phyloP scores from a whole-genome alignment of 2,888 invertebrate species.

The Aromia moschata region DNA sequence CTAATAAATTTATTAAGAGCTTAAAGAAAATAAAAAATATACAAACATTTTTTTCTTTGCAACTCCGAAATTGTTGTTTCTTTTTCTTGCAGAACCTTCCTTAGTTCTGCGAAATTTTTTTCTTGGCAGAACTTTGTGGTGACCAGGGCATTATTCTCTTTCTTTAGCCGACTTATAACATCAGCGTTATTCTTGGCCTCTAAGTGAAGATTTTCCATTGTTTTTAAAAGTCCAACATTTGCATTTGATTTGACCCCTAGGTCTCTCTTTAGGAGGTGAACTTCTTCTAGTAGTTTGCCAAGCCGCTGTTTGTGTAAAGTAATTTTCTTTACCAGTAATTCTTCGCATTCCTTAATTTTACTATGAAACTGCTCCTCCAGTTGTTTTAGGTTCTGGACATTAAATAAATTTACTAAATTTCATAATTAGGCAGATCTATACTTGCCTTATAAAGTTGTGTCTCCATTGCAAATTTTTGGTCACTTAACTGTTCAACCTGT shows the following conservation, averaged over 20 bases:
- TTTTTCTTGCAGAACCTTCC: slow-evolving; percentile 39
- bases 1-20: slow-evolving; percentile 13
- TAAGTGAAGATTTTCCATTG: slow-evolving; percentile 52
- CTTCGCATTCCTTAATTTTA: slow-evolving; percentile 33
- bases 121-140: slow-evolving; percentile 45
- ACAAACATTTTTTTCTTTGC: slow-evolving; percentile 52
- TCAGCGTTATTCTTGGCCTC: slow-evolving; percentile 51
- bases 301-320: slow-evolving; percentile 42
- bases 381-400: slow-evolving; percentile 35
- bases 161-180: slow-evolving; percentile 49
- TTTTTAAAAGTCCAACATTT: slow-evolving; percentile 47
- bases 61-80: slow-evolving; percentile 45
- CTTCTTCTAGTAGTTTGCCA: slow-evolving; percentile 46
- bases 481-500: slow-evolving; percentile 42
- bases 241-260: slow-evolving; percentile 48
- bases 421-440: slow-evolving; percentile 1
- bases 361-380: slow-evolving; percentile 26
- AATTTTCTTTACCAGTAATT: slow-evolving; percentile 36
- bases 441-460: slow-evolving; percentile 46
- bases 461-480: slow-evolving; percentile 42
- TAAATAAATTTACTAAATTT: slow-evolving; percentile 14
- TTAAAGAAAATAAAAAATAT: slow-evolving; percentile 16
- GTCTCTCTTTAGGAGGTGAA: slow-evolving; percentile 50
- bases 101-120: slow-evolving; percentile 45
- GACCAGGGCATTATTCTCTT: slow-evolving; percentile 50